A percentile compares a stretch with the other conserved stretches of the same genome.
phyloP scores from a whole-genome alignment of 2,797 vertebrate species.

The Alca torda region DNA sequence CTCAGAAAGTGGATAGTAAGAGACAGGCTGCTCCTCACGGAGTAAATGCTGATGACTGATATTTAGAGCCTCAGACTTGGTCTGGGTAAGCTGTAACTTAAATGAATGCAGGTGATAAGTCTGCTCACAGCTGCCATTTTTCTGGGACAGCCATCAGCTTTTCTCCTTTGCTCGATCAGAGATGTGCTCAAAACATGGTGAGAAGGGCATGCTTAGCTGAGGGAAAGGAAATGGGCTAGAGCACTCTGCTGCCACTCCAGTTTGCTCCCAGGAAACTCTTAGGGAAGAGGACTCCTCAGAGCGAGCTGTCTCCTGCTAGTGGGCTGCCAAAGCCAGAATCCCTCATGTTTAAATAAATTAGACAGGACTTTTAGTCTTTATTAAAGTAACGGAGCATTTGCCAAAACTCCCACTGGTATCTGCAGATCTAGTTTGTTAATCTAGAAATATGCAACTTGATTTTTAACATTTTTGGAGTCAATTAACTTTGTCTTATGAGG shows the following conservation, averaged over 20 bases:
- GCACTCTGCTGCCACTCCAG: background rate
- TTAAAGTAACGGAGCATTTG: background rate
- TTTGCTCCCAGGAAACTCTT: background rate
- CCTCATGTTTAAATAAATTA: background rate
- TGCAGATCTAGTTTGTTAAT: background rate
- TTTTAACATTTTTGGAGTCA: background rate
- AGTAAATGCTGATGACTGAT: background rate
- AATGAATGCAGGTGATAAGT: background rate
- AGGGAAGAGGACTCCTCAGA: background rate
- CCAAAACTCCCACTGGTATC: background rate
- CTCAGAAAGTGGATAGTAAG: background rate
- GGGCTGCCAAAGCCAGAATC: background rate
- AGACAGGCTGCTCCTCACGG: background rate
- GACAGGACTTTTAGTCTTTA: background rate
- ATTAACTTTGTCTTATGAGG: background rate
- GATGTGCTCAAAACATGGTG: background rate
- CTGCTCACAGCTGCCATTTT: background rate
- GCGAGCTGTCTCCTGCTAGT: background rate
- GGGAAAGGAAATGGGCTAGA: background rate
- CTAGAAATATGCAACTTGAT: background rate
- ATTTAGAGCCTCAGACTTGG: background rate
- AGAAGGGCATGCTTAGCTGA: background rate
- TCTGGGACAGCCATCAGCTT: background rate
- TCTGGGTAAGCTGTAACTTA: background rate
- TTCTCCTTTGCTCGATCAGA: background rate